Conservation (phyloP, 2,797 vertebrate species). For the Pangasius macronema region DNA sequence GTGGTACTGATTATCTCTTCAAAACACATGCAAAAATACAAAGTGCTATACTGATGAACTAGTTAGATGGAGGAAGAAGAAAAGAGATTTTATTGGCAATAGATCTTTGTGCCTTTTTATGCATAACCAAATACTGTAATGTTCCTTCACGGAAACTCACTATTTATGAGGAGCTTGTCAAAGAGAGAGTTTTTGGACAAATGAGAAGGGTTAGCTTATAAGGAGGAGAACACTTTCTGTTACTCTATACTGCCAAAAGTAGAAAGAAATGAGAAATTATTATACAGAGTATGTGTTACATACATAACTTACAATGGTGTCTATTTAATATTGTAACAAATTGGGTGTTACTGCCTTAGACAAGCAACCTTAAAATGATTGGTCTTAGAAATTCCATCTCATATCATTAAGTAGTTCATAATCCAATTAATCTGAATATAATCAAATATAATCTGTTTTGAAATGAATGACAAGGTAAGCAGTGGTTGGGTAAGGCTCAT, state of each 20-base stretch:
- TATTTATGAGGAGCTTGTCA: neutral
- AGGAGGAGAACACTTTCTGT: neutral
- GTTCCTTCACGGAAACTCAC: neutral
- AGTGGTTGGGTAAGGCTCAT: neutral
- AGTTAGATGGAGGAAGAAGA: neutral
- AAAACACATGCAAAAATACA: neutral
- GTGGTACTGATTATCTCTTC: neutral
- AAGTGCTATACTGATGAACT: neutral
- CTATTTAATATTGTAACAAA: too few species aligned
- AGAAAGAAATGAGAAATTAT: neutral
- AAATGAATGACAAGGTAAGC: neutral
- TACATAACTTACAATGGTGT: neutral
- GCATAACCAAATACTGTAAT: neutral
- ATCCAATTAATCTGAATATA: neutral
- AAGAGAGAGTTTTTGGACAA: neutral
- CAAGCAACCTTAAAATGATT: neutral
- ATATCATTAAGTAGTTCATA: neutral
- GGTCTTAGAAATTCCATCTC: neutral
- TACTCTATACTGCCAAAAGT: neutral
- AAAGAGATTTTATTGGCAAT: neutral
- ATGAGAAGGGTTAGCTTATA: neutral
- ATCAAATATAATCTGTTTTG: neutral
- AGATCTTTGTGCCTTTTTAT: neutral
- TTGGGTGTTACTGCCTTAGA: neutral
- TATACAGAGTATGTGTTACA: neutral